Evolutionary conservation across 1,140 invertebrate genomes (phyloP).

Genomic region (Brachionus manjavacas): DNA sequence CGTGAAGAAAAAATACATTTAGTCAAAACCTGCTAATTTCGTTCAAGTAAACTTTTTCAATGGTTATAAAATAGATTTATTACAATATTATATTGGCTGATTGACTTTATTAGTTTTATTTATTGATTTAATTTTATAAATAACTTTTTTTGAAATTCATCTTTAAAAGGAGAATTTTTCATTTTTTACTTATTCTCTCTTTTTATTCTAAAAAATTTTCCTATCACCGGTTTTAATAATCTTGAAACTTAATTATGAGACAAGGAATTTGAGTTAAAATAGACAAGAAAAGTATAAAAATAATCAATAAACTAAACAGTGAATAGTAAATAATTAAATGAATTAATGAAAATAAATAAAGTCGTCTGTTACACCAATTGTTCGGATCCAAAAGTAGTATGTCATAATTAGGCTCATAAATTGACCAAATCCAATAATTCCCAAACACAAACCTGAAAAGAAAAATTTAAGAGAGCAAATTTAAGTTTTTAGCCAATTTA

Average conservation of each 20-base stretch:
- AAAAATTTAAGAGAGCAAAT: not conserved
- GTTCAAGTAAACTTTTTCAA: too few species aligned
- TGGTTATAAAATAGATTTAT: too few species aligned
- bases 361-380: constrained; percentile 49
- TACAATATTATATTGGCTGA: too few species aligned
- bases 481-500: constrained; percentile 58
- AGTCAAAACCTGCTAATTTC: too few species aligned
- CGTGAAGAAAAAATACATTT: too few species aligned
- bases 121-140: too few species aligned
- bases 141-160: too few species aligned
- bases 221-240: not conserved
- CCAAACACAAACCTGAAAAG: constrained; percentile 61
- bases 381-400: constrained; percentile 62
- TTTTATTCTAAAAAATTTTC: too few species aligned
- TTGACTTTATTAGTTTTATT: too few species aligned
- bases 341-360: constrained; percentile 55
- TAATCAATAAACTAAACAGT: constrained; percentile 60
- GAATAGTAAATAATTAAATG: constrained; percentile 68
- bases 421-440: constrained; percentile 62
- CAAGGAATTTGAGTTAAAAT: constrained; percentile 43
- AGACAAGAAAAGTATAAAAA: constrained; percentile 61
- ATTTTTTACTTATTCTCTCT: too few species aligned
- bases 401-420: constrained; percentile 49
- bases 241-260: not conserved
- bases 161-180: too few species aligned